Evolutionary conservation across 2,797 vertebrate genomes (phyloP).

Genomic region (Lates japonicus): DNA sequence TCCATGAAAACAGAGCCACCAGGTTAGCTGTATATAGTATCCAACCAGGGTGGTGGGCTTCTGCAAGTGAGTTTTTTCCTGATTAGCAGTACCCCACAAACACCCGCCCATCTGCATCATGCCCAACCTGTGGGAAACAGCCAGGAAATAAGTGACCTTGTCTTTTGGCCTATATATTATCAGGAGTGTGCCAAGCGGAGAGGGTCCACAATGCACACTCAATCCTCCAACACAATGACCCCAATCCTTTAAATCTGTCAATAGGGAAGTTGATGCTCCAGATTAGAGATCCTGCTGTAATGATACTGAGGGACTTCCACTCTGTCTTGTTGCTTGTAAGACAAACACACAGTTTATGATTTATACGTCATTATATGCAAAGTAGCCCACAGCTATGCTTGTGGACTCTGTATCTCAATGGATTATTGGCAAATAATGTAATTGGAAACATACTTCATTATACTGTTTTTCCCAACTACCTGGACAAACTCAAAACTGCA

Average conservation of each 20-base stretch:
- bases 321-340: constrained; percentile 55
- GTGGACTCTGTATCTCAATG: neutral
- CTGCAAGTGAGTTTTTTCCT: constrained; percentile 17
- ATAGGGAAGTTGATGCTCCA: constrained; percentile 82
- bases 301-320: constrained; percentile 70
- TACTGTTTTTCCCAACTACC: neutral
- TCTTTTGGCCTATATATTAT: constrained; percentile 77
- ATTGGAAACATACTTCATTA: constrained; percentile 16
- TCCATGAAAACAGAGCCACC: too few relatives aligned
- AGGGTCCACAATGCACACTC: constrained; percentile 82
- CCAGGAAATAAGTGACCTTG: constrained; percentile 71
- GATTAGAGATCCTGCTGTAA: constrained; percentile 80
- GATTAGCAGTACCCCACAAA: constrained; percentile 42
- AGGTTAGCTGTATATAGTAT: too few relatives aligned
- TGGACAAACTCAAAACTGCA: constrained; percentile 3
- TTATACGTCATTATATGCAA: constrained; percentile 35
- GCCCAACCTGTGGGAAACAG: constrained; percentile 46
- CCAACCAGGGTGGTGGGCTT: too few relatives aligned
- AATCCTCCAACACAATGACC: constrained; percentile 88
- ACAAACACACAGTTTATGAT: constrained; percentile 36
- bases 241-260: constrained; percentile 88
- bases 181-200: constrained; percentile 69
- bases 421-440: constrained; percentile 21
- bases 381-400: neutral
- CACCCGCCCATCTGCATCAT: constrained; percentile 26